Conservation (phyloP, 2,113 vertebrate genomes). For the Cololabis saira region DNA sequence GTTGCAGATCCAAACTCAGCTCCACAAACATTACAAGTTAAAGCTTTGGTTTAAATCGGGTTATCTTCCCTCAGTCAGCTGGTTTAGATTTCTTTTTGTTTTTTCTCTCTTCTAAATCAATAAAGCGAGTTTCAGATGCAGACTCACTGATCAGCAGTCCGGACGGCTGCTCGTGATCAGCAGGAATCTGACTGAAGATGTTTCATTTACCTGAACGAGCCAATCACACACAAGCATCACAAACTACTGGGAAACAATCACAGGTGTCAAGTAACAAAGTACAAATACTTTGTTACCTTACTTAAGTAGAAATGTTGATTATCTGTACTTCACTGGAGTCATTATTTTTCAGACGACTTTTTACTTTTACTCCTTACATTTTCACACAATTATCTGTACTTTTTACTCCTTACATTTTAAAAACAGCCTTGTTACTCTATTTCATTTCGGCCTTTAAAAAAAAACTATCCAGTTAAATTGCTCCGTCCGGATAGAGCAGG, state of each 20-base stretch:
- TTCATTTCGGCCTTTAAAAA: too few relatives aligned
- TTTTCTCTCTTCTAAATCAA: slow-evolving; percentile 5
- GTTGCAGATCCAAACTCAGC: neutral
- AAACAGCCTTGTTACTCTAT: too few relatives aligned
- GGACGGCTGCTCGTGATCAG: slow-evolving; percentile 27
- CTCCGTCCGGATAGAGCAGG: too few relatives aligned
- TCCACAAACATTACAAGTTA: neutral
- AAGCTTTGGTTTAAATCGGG: slow-evolving; percentile 4
- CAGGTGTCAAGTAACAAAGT: too few relatives aligned
- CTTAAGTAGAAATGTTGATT: too few relatives aligned
- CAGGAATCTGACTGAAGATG: slow-evolving; percentile 17
- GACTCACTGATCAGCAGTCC: slow-evolving; percentile 8
- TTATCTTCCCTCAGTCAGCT: slow-evolving; percentile 36
- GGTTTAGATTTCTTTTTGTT: slow-evolving; percentile 37
- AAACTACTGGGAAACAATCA: neutral
- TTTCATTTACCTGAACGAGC: neutral
- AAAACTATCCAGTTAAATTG: too few relatives aligned
- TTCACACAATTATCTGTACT: too few relatives aligned
- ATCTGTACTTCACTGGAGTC: too few relatives aligned
- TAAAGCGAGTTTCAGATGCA: slow-evolving; percentile 14
- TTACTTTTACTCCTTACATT: too few relatives aligned
- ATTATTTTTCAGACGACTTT: too few relatives aligned
- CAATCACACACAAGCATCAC: neutral
- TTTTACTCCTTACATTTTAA: too few relatives aligned
- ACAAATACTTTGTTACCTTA: too few relatives aligned